A percentile compares a stretch with the other conserved stretches of the same genome.
Conservation (phyloP, 1,140 invertebrate species). For the Temnothorax longispinosus region DNA sequence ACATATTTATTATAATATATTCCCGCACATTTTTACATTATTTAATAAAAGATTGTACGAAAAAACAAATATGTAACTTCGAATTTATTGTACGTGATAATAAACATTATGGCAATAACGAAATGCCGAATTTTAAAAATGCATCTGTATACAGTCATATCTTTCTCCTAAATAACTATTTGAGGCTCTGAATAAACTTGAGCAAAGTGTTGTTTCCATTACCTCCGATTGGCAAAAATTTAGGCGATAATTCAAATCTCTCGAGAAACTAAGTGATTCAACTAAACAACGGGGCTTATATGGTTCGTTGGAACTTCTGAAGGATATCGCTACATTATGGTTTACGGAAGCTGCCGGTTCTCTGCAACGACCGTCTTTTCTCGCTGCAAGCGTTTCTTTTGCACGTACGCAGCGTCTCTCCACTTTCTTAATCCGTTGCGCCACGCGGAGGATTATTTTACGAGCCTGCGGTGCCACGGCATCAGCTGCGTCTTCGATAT, state of each 20-base stretch:
- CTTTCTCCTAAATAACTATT: background rate
- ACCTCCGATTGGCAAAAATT: slow-evolving; percentile 21
- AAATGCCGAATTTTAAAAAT: background rate
- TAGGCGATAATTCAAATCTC: background rate
- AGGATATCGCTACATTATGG: slow-evolving; percentile 25
- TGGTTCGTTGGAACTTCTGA: slow-evolving; percentile 33
- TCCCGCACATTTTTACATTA: background rate
- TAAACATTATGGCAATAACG: background rate
- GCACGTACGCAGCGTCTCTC: slow-evolving; percentile 41
- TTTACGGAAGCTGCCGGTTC: slow-evolving; percentile 5
- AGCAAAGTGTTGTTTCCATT: background rate
- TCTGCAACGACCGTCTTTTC: slow-evolving; percentile 33
- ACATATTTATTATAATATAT: slow-evolving; percentile 1
- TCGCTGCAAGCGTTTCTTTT: slow-evolving; percentile 55
- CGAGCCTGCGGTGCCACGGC: slow-evolving; percentile 75
- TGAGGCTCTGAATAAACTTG: background rate
- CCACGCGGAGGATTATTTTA: slow-evolving; percentile 78
- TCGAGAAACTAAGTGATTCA: slow-evolving; percentile 9
- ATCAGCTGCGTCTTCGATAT: slow-evolving; percentile 79
- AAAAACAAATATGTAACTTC: background rate
- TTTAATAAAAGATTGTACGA: background rate
- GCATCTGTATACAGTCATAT: background rate
- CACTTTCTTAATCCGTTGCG: slow-evolving; percentile 72
- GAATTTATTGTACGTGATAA: background rate
- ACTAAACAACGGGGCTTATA: slow-evolving; percentile 58